phyloP scores from a whole-genome alignment of 1,140 invertebrate genomes.

The Calephelis virginiensis region DNA sequence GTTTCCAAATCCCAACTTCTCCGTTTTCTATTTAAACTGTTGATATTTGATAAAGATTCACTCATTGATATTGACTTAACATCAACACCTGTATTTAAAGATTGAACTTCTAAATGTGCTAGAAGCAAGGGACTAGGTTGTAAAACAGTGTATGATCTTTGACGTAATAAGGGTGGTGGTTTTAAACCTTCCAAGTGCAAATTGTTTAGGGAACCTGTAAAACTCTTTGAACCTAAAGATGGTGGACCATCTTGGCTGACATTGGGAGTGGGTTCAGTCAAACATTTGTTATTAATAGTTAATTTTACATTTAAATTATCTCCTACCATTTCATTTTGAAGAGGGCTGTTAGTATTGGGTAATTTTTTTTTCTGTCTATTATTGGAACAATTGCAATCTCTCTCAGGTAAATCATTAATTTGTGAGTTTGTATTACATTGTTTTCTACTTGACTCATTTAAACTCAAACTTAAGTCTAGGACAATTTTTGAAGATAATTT shows the following conservation, averaged over 20 bases:
- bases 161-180: conserved; percentile 73
- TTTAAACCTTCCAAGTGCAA: conserved; percentile 57
- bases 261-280: conserved; percentile 38
- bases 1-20: conserved; percentile 78
- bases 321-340: conserved; percentile 28
- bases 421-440: conserved; percentile 33
- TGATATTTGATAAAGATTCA: conserved; percentile 58
- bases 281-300: conserved; percentile 40
- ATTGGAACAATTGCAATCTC: conserved; percentile 48
- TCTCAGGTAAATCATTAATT: conserved; percentile 52
- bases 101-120: conserved; percentile 79
- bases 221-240: conserved; percentile 67
- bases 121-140: conserved; percentile 81
- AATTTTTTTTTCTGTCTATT: conserved; percentile 31
- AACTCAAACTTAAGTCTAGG: conserved; percentile 54
- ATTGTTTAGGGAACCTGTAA: conserved; percentile 71
- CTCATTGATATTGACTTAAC: conserved; percentile 76
- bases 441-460: conserved; percentile 47
- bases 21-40: conserved; percentile 51
- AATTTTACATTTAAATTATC: conserved; percentile 40
- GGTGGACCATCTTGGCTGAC: conserved; percentile 50
- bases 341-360: conserved; percentile 25
- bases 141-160: conserved; percentile 82
- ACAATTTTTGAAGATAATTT: conserved; percentile 51
- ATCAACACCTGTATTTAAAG: conserved; percentile 65